Base-by-base conservation (phyloP, 1,140 invertebrate species). In the Phocides pigmalion region DNA sequence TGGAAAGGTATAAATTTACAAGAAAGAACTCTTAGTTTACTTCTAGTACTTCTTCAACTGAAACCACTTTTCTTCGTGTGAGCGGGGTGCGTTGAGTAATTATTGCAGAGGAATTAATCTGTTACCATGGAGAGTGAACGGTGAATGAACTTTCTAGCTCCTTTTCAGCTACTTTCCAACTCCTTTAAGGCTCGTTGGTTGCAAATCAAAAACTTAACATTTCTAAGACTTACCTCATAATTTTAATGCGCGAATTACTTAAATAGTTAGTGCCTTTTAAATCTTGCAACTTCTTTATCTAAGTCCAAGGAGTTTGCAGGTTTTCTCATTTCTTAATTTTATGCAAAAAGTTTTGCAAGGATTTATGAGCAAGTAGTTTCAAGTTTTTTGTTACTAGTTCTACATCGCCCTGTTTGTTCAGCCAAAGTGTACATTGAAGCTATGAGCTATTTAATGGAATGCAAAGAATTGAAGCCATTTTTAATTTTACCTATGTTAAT, bases 211-310 rank as follows among this genome's bases (percentile, higher is more conserved):
- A 49, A 51, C 49, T 51, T 51, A 12, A 35, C 49, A 16, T 51
- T 35, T 32, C 49, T 17, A 51, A 12, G 46, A 49, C 17, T 49
- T 51, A 32, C 15, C 15, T 35, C 16, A 37, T 51, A 51, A 49
- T 28, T 49, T 51, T 35, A 51, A 51, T 51, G 17, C 28, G 49
- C 25, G 28, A 35, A 35, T 51, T 32, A 28, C 15, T 51, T 37
- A 51, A 51, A 51, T 28, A 37, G 49, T 51, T 51, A 51, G 25
- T 51, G 49, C 49, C 49, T 37, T 49, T 51, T 51, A 51, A 35
- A 51, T 51, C 49, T 51, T 51, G 16, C 32, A 51, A 51, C 49
- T 51, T 51, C 49, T 51, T 37, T 51, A 51, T 51, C 49, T 51
- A 51, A 51, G 28, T 51, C 25, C 12, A 8, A 12, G 49, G 15